These are phyloP conservation scores for Latheticus oryzae DNA, from an alignment of 2,888 invertebrate species.

Conservation along the genomic window DNA sequence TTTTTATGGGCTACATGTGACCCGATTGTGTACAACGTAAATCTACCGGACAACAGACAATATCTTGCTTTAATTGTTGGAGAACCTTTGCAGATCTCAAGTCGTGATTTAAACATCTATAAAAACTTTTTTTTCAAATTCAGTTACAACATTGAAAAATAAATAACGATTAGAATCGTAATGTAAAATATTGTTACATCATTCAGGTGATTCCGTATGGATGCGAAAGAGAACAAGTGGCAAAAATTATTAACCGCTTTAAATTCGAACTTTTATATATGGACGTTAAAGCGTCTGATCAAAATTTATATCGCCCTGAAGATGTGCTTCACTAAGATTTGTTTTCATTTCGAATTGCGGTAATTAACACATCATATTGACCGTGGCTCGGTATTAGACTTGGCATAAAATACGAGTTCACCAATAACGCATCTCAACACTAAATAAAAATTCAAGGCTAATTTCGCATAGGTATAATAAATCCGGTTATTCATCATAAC, in stretches of 20 bases:
- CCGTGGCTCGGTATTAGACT: slow-evolving; percentile 10
- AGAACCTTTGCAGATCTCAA: slow-evolving; percentile 20
- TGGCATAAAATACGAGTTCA: slow-evolving; percentile 31
- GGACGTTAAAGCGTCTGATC: slow-evolving; percentile 8
- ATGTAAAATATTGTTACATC: too few relatives aligned
- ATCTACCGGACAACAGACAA: slow-evolving; percentile 43
- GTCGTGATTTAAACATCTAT: slow-evolving; percentile 3
- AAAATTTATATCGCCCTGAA: slow-evolving; percentile 28
- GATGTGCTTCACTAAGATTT: slow-evolving; percentile 27
- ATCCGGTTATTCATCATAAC: slow-evolving; percentile 45
- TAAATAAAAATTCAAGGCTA: slow-evolving; percentile 37
- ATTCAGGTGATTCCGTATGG: too few relatives aligned
- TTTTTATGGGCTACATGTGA: slow-evolving; percentile 45
- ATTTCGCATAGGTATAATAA: slow-evolving; percentile 38
- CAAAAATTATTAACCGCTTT: slow-evolving; percentile 19
- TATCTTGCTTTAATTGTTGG: slow-evolving; percentile 43
- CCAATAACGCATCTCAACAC: slow-evolving; percentile 36
- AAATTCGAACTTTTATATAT: too few relatives aligned
- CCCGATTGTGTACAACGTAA: slow-evolving; percentile 45
- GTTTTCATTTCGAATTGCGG: slow-evolving; percentile 15
- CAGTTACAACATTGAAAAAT: too few relatives aligned
- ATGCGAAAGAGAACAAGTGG: slow-evolving; percentile 1
- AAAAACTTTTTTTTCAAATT: slow-evolving; percentile 5
- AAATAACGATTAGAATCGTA: too few relatives aligned
- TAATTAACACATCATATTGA: slow-evolving; percentile 33